phyloP scores from a whole-genome alignment of 2,888 invertebrate genomes.

The Amblyjoppa fuscipennis region DNA sequence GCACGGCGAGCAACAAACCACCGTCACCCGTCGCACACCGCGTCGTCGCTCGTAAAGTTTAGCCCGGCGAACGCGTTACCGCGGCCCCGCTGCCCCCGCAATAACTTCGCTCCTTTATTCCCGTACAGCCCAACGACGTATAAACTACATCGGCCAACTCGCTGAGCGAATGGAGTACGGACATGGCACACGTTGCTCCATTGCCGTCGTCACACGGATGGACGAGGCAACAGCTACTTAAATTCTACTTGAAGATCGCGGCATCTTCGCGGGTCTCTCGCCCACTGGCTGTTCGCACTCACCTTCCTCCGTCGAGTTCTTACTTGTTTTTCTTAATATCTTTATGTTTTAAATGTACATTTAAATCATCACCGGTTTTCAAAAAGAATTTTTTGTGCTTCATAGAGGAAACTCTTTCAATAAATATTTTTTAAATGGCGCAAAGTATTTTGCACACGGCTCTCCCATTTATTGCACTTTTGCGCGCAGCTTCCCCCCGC shows the following conservation, averaged over 20 bases:
- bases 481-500: too few relatives aligned
- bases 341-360: too few relatives aligned
- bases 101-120: slow-evolving; percentile 79
- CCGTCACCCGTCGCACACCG: slow-evolving; percentile 60
- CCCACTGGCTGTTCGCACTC: background rate
- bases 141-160: slow-evolving; percentile 70
- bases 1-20: slow-evolving; percentile 59
- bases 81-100: slow-evolving; percentile 70
- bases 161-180: slow-evolving; percentile 15
- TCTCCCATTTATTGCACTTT: too few relatives aligned
- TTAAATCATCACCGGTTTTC: too few relatives aligned
- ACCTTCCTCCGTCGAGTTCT: background rate
- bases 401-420: too few relatives aligned
- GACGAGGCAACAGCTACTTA: slow-evolving; percentile 16
- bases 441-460: too few relatives aligned
- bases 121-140: slow-evolving; percentile 73
- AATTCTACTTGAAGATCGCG: slow-evolving; percentile 29
- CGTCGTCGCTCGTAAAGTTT: slow-evolving; percentile 77
- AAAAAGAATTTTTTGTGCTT: too few relatives aligned
- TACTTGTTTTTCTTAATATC: background rate
- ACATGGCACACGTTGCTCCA: background rate
- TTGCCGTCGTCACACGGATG: background rate
- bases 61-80: slow-evolving; percentile 72
- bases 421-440: too few relatives aligned
- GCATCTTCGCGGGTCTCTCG: background rate